Percentiles rank a stretch among this genome's conserved stretches.
phyloP scores from a whole-genome alignment of 2,797 vertebrate genomes.

The Lycodopsis pacificus region DNA sequence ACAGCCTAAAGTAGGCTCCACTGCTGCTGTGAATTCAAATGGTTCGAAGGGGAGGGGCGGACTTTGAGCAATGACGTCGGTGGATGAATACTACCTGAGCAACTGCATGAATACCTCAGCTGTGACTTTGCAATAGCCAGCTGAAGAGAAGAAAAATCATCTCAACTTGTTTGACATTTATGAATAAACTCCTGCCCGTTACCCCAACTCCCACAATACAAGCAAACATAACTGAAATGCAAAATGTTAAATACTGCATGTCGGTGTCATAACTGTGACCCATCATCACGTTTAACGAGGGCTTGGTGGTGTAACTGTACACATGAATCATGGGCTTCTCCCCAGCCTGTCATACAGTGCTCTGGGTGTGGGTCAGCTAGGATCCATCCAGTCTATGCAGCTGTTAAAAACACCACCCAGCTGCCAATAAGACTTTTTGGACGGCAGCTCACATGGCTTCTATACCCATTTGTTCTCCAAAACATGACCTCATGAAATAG shows the following conservation, averaged over 20 bases:
- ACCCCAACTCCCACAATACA: not conserved
- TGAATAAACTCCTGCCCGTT: not conserved
- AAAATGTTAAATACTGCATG: not conserved
- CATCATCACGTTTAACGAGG: slow-evolving; percentile 36
- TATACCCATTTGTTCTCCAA: slow-evolving; percentile 46
- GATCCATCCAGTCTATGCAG: slow-evolving; percentile 61
- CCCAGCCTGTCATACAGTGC: slow-evolving; percentile 13
- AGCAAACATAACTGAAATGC: not conserved
- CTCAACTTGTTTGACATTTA: not conserved
- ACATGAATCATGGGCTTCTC: slow-evolving; percentile 59
- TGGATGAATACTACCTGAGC: slow-evolving; percentile 13
- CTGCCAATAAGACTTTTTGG: slow-evolving; percentile 72
- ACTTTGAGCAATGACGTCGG: slow-evolving; percentile 5
- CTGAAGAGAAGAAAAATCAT: not conserved
- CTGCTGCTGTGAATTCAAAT: slow-evolving; percentile 38
- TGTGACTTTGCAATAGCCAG: not conserved
- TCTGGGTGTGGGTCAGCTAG: slow-evolving; percentile 63
- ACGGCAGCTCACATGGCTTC: slow-evolving; percentile 46
- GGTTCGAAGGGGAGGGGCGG: not conserved
- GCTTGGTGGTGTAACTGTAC: slow-evolving; percentile 32
- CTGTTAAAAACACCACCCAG: slow-evolving; percentile 69
- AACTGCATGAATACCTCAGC: slow-evolving; percentile 19
- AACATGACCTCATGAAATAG: slow-evolving; percentile 65
- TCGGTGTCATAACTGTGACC: slow-evolving; percentile 21
- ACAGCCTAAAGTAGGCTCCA: slow-evolving; percentile 17